phyloP scores from a whole-genome alignment of 2,797 vertebrate genomes.

The Chaenodraco wilsoni region DNA sequence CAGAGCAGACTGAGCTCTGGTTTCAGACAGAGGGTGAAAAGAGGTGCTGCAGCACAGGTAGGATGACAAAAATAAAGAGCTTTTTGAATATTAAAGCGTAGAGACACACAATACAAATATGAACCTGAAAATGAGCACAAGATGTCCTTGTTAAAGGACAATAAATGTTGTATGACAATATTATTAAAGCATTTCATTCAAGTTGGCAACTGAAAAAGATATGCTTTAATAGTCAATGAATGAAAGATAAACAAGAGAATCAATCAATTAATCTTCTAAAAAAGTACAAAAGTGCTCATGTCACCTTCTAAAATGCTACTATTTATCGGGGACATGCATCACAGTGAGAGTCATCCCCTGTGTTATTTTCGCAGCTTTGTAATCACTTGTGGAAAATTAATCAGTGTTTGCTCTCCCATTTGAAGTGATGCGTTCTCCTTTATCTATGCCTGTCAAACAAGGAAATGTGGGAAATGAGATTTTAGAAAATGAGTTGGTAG shows the following conservation, averaged over 20 bases:
- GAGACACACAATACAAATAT: no score
- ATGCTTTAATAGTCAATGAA: neutral
- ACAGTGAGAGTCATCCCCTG: conserved; percentile 32
- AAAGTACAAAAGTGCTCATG: conserved; percentile 11
- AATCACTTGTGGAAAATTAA: conserved; percentile 65
- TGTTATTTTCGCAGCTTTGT: conserved; percentile 57
- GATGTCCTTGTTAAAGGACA: neutral
- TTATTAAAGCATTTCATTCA: neutral
- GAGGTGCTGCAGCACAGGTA: no score
- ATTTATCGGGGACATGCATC: conserved; percentile 47
- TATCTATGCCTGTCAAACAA: conserved; percentile 59
- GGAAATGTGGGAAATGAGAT: conserved; percentile 48
- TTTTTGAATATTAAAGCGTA: no score
- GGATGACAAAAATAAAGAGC: no score
- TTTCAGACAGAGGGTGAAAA: no score
- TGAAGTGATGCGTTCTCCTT: conserved; percentile 40
- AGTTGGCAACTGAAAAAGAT: no score
- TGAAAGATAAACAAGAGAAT: neutral
- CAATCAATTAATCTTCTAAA: neutral
- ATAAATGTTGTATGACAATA: neutral
- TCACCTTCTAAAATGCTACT: conserved; percentile 36
- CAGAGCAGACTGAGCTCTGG: no score
- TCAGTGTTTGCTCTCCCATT: conserved; percentile 60
- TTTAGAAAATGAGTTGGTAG: conserved; percentile 51
- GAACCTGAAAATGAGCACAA: no score